phyloP scores from a whole-genome alignment of 1,140 invertebrate species.

The Acromyrmex charruanus region DNA sequence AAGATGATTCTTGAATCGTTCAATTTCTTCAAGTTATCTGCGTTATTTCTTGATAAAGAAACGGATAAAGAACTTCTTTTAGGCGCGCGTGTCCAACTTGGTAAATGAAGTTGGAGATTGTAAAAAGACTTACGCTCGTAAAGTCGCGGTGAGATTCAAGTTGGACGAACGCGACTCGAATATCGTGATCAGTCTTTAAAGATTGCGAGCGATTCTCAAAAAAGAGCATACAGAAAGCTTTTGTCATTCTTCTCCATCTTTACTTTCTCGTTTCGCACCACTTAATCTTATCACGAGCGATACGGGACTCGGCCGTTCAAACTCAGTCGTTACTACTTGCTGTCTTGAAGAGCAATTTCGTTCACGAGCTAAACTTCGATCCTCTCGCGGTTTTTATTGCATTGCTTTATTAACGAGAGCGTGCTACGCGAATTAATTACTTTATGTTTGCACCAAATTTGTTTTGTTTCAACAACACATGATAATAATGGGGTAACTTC shows the following conservation, averaged over 20 bases:
- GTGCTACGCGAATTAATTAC: constrained; percentile 58
- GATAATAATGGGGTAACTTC: constrained; percentile 30
- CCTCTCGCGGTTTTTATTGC: constrained; percentile 36
- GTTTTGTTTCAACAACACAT: background rate
- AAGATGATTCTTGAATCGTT: background rate
- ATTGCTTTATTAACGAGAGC: constrained; percentile 46
- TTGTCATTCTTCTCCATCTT: constrained; percentile 6
- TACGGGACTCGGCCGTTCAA: constrained; percentile 6
- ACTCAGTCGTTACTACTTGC: constrained; percentile 45
- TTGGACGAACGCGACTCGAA: constrained; percentile 48
- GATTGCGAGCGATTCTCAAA: constrained; percentile 41
- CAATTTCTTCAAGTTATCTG: background rate
- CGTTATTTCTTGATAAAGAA: constrained; percentile 20
- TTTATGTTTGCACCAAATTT: background rate
- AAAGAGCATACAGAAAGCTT: constrained; percentile 6
- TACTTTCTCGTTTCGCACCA: background rate
- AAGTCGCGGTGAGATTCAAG: constrained; percentile 59
- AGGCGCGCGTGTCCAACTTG: constrained; percentile 43
- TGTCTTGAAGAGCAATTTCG: constrained; percentile 32
- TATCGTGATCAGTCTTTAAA: constrained; percentile 46
- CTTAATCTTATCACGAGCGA: constrained; percentile 37
- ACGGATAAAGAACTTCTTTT: background rate
- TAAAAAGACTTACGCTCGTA: constrained; percentile 57
- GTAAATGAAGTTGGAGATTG: constrained; percentile 40
- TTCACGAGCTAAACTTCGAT: constrained; percentile 48